Percentiles rank a stretch among this genome's conserved stretches.
Evolutionary conservation across 1,140 invertebrate species (phyloP).

Genomic region (Metaphire vulgaris): DNA sequence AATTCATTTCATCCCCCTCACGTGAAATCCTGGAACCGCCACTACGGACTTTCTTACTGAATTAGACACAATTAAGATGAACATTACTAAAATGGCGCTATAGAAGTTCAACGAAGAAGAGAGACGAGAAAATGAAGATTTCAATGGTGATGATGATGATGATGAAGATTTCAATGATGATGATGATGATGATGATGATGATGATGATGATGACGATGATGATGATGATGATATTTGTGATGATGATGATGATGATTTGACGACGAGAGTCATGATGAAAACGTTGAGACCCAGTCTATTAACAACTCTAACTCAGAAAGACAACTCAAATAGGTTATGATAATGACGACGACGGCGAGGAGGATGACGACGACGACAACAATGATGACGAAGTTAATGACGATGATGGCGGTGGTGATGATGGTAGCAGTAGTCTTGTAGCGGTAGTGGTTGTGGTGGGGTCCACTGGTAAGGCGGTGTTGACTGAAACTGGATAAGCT

Average conservation of each 20-base stretch:
- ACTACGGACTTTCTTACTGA: no score
- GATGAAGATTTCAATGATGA: constrained; percentile 8
- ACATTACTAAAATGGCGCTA: no score
- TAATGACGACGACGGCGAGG: constrained; percentile 1
- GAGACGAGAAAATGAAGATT: constrained; percentile 5
- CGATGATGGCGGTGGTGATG: neutral
- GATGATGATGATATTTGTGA: constrained; percentile 7
- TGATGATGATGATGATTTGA: neutral
- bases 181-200: constrained; percentile 7
- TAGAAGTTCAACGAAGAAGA: no score
- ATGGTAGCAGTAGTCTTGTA: neutral
- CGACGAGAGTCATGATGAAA: neutral
- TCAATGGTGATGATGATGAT: neutral
- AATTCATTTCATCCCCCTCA: no score
- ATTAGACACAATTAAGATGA: no score
- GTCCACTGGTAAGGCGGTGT: no score
- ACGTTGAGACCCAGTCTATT: no score
- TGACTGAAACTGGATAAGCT: no score
- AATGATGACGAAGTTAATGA: constrained; percentile 6
- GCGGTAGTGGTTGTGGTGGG: no score
- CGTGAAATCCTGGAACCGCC: no score
- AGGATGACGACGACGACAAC: constrained; percentile 1
- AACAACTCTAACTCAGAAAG: no score
- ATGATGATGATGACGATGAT: constrained; percentile 8
- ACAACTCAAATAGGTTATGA: no score